Evolutionary conservation across 2,113 vertebrate genomes (phyloP), one percentile per base, ranked within the genome.

Genomic region (Paramisgurnus dabryanus): DNA sequence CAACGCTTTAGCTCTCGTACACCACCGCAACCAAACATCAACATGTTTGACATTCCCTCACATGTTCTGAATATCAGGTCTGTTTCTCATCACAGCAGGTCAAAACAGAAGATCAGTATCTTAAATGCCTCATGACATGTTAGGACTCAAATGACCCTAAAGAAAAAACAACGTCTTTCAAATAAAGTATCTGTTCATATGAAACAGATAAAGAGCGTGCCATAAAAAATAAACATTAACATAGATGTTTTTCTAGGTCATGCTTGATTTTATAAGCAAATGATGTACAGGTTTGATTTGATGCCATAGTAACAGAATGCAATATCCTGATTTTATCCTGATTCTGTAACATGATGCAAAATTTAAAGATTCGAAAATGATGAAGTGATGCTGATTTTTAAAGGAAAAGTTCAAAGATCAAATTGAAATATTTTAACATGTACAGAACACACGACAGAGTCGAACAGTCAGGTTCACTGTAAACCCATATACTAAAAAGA

Each of bases 1-100:
- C 69, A 57, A 57, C 50, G 57, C 41, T 67, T 45, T 7, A 10
- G 65, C 41, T 43, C 65, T 45, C 40, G 11, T 53, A 53, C 27
- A 53, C 50, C 22, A 53, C 50, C 22, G 12, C 12, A 5, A 50
- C 12, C 68, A 55, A 39, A 55, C 22, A 55, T 70, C 68, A 55
- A 22, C 39, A 6, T 7, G 68, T 1, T 70, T 40, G 49, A 55
- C 49, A 5, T 40, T 70, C 27, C 68, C 49, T 40, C 27, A 39
- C 49, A 70, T 55, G 68, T 7, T 72, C 69, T 57, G 9, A 72
- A 72, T 72, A 58, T 39, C 53, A 72, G 39, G 57, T 27, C 69
- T 72, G 34, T 13, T 58, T 41, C 41, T 58, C 34, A 39, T 41
- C 53, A 57, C 17, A 57, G 53, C 9, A 7, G 53, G 53, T 72